Evolutionary conservation across 2,113 vertebrate species (phyloP).

Genomic region (Carassius gibelio): DNA sequence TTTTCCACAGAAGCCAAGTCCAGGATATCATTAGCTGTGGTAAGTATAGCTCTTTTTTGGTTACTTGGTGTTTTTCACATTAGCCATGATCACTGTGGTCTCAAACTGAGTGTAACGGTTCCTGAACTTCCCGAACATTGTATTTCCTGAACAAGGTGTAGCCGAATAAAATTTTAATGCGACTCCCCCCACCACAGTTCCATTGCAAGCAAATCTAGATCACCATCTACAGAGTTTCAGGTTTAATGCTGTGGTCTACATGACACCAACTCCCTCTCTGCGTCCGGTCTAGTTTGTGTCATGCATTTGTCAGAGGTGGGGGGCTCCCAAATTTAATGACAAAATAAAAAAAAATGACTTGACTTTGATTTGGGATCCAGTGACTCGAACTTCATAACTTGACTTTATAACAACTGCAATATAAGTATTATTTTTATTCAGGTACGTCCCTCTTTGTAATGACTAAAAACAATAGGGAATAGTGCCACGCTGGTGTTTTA

Average conservation of each 20-base stretch:
- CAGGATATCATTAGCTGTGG: accelerated
- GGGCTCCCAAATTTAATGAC: no score
- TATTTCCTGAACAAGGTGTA: not conserved
- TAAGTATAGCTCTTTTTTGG: not conserved
- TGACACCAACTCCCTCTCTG: not conserved
- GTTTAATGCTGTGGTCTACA: not conserved
- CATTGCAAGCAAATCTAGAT: not conserved
- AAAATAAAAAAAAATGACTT: no score
- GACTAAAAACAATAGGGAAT: no score
- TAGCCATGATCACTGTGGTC: not conserved
- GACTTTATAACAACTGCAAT: no score
- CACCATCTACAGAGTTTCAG: not conserved
- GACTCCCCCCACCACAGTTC: not conserved
- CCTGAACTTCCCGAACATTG: not conserved
- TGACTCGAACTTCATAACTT: no score
- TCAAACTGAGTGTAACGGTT: not conserved
- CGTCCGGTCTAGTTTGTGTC: no score
- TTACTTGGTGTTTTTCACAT: not conserved
- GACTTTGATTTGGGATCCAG: no score
- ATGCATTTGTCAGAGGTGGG: no score
- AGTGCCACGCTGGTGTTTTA: no score
- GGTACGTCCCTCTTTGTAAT: no score
- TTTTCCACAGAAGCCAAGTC: not conserved
- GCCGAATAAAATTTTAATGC: not conserved
- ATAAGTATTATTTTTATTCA: no score